Base-by-base conservation (phyloP, 2,797 vertebrate species). In the Urophycis tenuis region DNA sequence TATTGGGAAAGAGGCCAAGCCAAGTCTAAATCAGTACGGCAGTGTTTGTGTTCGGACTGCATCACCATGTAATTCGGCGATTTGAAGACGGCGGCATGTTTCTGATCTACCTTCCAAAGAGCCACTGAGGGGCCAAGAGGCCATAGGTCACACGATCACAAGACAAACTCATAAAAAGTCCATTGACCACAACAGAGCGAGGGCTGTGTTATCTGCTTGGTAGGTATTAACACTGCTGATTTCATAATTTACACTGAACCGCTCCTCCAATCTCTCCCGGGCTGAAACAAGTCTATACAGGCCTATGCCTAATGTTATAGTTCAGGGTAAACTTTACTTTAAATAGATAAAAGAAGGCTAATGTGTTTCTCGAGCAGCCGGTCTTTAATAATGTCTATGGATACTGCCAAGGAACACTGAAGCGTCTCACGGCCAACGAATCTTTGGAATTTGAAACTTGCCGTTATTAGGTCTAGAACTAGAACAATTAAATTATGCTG, bases 151-250 rank as follows among this genome's bases (percentile, higher is more conserved):
- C 93, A 92, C 94, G 94, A 95, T 93, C 92, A 93, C 89, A 93
- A 93, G 93, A 91, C 90, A 89, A 92, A 91, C 92, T 93, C 94
- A 97, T 99, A 99, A 98, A 98, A 98, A 96, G 93, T 98, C 96
- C 97, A 99, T 99, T 98, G 98, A 96, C 96, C 93, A 92, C 90
- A 92, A 93, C 90, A 93, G 94, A 92, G 95, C 95, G 93, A 98
- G 95, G 88, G 93, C 93, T 91, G 94, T 93, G 95, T 96, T 95
- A 96, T 96, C 94, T 94, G 89, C 92, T 95, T 96, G 96, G 95
- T 96, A 93, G 95, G 93, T 95, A 91, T 94, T 94, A 92, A 97
- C 95, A 95, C 94, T 64, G 9, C 11, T 8, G 53, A 1, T 64
- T 25, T 64, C 60, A 64, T 64, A 64, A 64, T 22, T 64, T 25